A percentile compares a stretch with the other conserved stretches of the same genome.
Evolutionary conservation across 1,140 invertebrate genomes (phyloP).

Genomic region (Drosophila arizonae): DNA sequence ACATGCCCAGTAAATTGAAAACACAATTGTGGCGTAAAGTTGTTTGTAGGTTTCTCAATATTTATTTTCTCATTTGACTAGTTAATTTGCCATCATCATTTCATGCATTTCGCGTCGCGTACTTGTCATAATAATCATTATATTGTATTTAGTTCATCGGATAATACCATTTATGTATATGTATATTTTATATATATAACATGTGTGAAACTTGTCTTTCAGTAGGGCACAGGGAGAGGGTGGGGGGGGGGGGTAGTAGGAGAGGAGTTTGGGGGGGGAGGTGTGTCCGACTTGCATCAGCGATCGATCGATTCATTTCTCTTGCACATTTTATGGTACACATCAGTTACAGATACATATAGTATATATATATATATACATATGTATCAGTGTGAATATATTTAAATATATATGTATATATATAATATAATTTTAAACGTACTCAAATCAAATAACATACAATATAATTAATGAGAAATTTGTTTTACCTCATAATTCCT

Average conservation of each 20-base stretch:
- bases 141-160: constrained; percentile 66
- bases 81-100: constrained; percentile 65
- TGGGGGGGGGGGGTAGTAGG: background rate
- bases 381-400: constrained; percentile 22
- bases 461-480: constrained; percentile 56
- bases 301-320: constrained; percentile 24
- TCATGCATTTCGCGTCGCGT: constrained; percentile 24
- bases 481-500: constrained; percentile 44
- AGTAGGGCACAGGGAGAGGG: background rate
- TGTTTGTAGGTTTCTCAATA: constrained; percentile 65
- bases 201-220: constrained; percentile 61
- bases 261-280: background rate
- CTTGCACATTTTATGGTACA: constrained; percentile 65
- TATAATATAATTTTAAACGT: constrained; percentile 58
- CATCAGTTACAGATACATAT: constrained; percentile 47
- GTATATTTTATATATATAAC: constrained; percentile 67
- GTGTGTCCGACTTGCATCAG: background rate
- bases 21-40: constrained; percentile 25
- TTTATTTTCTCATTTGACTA: constrained; percentile 79
- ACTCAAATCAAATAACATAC: constrained; percentile 67
- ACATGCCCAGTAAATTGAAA: background rate
- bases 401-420: constrained; percentile 43
- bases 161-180: constrained; percentile 65
- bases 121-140: constrained; percentile 59
- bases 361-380: constrained; percentile 41